Evolutionary conservation across 2,888 invertebrate species (phyloP).

Genomic region (Cosmia pyralina): DNA sequence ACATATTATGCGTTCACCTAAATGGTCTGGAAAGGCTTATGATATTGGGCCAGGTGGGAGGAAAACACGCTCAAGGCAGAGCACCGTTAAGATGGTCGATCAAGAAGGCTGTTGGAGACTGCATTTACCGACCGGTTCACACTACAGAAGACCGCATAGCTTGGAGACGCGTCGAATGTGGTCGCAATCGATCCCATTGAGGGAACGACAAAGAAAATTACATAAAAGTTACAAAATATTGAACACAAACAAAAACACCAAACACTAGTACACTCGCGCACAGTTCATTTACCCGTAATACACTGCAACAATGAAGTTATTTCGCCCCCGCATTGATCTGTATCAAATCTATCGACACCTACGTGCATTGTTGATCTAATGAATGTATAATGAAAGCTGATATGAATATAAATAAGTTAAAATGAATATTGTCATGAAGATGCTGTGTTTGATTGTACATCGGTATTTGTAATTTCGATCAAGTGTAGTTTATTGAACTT

Average conservation of each 20-base stretch:
- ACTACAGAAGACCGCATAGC: too few species aligned
- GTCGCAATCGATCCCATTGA: too few species aligned
- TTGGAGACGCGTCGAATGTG: too few species aligned
- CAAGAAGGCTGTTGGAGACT: too few species aligned
- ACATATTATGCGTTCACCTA: too few species aligned
- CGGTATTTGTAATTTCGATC: constrained; percentile 61
- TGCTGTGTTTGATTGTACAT: constrained; percentile 60
- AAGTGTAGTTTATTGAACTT: constrained; percentile 55
- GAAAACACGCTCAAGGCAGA: too few species aligned
- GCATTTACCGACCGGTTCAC: too few species aligned
- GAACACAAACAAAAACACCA: constrained; percentile 46
- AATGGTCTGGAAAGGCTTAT: too few species aligned
- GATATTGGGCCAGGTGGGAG: too few species aligned
- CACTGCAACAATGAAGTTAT: constrained; percentile 75
- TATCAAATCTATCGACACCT: constrained; percentile 83
- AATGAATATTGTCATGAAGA: constrained; percentile 62
- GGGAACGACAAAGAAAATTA: not conserved
- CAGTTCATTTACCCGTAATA: constrained; percentile 73
- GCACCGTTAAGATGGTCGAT: too few species aligned
- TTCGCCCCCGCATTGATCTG: constrained; percentile 78
- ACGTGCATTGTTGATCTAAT: constrained; percentile 71
- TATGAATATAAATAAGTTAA: constrained; percentile 67
- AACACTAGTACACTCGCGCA: constrained; percentile 53
- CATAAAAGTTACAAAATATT: constrained; percentile 8
- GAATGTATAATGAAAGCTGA: constrained; percentile 72